Percentiles rank a stretch among this genome's conserved stretches.
These are phyloP conservation scores for Hermatobates lingyangjiaoensis DNA, from an alignment of 1,140 invertebrate genomes.

Conservation along the genomic window DNA sequence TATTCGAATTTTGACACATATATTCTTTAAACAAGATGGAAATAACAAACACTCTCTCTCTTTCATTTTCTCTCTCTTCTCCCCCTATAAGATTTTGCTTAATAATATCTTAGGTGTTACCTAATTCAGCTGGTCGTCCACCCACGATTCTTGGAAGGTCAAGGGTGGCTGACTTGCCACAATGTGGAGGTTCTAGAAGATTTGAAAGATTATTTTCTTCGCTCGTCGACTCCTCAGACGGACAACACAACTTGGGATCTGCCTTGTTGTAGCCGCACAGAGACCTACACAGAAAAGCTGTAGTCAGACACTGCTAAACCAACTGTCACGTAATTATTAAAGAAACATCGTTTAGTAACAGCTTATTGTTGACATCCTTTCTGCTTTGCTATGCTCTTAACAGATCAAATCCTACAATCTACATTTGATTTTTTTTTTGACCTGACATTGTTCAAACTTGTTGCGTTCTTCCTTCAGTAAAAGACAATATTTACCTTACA, in stretches of 20 bases:
- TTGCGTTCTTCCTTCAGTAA: neutral
- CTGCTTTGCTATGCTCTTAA: neutral
- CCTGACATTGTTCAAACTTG: neutral
- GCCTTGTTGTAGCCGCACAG: neutral
- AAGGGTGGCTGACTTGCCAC: neutral
- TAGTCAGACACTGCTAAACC: neutral
- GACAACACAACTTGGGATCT: neutral
- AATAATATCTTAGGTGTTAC: too few relatives aligned
- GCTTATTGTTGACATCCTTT: neutral
- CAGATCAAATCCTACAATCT: neutral
- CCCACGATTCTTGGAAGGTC: constrained; percentile 4
- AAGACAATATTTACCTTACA: too few relatives aligned
- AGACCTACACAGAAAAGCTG: neutral
- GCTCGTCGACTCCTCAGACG: neutral
- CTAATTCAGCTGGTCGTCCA: constrained; percentile 6
- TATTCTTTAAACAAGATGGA: too few relatives aligned
- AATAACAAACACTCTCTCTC: too few relatives aligned
- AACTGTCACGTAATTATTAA: neutral
- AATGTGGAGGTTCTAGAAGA: constrained; percentile 4
- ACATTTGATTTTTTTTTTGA: neutral
- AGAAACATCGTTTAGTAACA: neutral
- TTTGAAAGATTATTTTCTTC: neutral
- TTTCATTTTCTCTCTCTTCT: too few relatives aligned
- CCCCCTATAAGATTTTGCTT: too few relatives aligned
- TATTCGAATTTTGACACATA: too few relatives aligned